Conservation (phyloP, 2,888 invertebrate genomes). For the Drosophila vallismaia region DNA sequence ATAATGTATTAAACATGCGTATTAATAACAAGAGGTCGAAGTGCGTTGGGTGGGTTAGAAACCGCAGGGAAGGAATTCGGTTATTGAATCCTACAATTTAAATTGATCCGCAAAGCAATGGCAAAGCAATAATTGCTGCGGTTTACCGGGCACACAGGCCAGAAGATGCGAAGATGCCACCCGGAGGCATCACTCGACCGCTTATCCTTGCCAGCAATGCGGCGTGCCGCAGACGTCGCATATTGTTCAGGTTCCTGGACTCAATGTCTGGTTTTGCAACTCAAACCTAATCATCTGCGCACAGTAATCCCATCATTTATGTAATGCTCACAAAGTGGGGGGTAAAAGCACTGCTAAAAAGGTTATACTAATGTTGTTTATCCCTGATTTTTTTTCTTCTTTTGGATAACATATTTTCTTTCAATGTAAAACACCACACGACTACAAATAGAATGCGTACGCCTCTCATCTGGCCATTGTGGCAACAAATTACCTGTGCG, state of each 20-base stretch:
- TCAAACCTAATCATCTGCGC: slow-evolving; percentile 55
- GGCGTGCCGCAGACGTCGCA: slow-evolving; percentile 42
- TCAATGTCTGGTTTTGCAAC: slow-evolving; percentile 26
- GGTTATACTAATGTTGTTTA: rapidly evolving
- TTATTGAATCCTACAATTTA: slow-evolving; percentile 73
- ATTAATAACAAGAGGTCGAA: slow-evolving; percentile 57
- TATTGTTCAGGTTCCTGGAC: slow-evolving; percentile 35
- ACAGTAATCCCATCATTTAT: slow-evolving; percentile 67
- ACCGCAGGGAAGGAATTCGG: slow-evolving; percentile 50
- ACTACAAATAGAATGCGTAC: slow-evolving; percentile 11
- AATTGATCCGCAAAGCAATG: slow-evolving; percentile 66
- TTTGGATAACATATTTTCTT: background rate
- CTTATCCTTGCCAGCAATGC: slow-evolving; percentile 21
- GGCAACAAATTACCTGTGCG: slow-evolving; percentile 73
- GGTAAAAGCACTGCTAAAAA: slow-evolving; percentile 8
- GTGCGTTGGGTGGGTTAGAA: background rate
- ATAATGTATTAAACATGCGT: slow-evolving; percentile 63
- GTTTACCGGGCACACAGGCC: slow-evolving; percentile 45
- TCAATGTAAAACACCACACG: slow-evolving; percentile 5
- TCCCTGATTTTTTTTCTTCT: background rate
- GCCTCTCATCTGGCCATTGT: slow-evolving; percentile 50
- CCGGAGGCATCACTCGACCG: slow-evolving; percentile 22
- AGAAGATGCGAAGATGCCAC: background rate
- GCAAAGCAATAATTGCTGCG: slow-evolving; percentile 72
- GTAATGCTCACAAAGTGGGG: slow-evolving; percentile 54